Conservation (phyloP, 2,888 invertebrate species). For the Aspidapion aeneum region DNA sequence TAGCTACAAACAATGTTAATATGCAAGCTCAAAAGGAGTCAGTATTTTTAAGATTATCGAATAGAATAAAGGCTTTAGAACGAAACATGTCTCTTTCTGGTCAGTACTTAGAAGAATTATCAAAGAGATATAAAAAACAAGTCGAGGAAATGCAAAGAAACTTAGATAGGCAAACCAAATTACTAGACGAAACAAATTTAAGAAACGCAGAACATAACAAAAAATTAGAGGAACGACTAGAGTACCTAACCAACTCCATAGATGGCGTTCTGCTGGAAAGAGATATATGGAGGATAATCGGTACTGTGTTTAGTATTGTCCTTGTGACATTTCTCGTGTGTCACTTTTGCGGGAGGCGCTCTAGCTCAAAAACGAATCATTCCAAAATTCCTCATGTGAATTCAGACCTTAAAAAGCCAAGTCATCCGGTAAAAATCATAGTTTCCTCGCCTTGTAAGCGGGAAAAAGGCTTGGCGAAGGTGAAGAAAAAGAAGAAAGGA, state of each 20-base stretch:
- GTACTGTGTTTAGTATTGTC: slow-evolving; percentile 53
- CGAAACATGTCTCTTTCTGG: slow-evolving; percentile 95
- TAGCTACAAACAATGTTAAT: slow-evolving; percentile 31
- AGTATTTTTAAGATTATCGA: slow-evolving; percentile 92
- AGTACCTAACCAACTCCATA: slow-evolving; percentile 58
- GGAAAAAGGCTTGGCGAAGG: slow-evolving; percentile 16
- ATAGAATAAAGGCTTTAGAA: slow-evolving; percentile 93
- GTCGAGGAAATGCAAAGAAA: slow-evolving; percentile 92
- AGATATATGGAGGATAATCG: slow-evolving; percentile 56
- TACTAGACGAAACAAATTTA: slow-evolving; percentile 69
- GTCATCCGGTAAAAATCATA: background rate
- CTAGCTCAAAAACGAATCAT: background rate
- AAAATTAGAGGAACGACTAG: slow-evolving; percentile 58
- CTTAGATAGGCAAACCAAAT: slow-evolving; percentile 72
- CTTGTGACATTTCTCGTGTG: slow-evolving; percentile 43
- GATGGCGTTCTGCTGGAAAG: slow-evolving; percentile 59
- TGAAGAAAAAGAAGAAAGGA: slow-evolving; percentile 11
- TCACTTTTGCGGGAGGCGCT: background rate
- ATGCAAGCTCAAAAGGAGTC: slow-evolving; percentile 77
- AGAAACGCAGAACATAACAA: slow-evolving; percentile 71
- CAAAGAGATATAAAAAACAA: slow-evolving; percentile 92
- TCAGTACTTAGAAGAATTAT: slow-evolving; percentile 94
- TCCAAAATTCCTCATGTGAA: background rate
- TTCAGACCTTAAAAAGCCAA: background rate
- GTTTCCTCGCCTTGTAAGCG: background rate